Evolutionary conservation across 2,888 invertebrate genomes (phyloP), one percentile per base, ranked within the genome.

Genomic region (Drosophila vallismaia): DNA sequence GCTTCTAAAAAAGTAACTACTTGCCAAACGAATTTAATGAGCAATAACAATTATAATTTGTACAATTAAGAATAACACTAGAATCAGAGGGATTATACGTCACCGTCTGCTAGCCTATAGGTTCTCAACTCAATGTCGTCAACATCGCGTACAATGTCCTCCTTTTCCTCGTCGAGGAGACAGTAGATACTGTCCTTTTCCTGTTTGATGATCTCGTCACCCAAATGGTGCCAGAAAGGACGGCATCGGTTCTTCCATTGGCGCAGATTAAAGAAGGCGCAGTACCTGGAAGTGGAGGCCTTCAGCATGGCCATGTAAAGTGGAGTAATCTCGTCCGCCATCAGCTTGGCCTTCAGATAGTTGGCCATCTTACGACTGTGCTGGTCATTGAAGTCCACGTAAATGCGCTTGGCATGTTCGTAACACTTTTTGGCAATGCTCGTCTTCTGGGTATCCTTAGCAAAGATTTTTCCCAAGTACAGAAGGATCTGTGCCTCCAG

Each of bases 271-370:
- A 73, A 79, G 53, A 89, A 83, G 38, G 82, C 79, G 46, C 89
- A 89, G 44, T 80, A 87, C 0, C 60, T 71, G 0, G 55, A 45
- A 0, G 51, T 55, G 0, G 79, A 76, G 0, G 74, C 64, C 71
- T 89, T 89, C 0, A 89, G 51, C 78, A 90, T 79, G 56, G 87
- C 86, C 75, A 89, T 87, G 7, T 89, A 88, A 3, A 83, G 69
- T 0, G 89, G 89, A 0, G 87, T 83, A 3, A 90, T 88, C 46
- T 88, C 83, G 29, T 89, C 78, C 3, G 88, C 84, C 67, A 88
- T 73, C 0, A 89, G 62, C 14, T 90, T 89, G 38, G 89, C 89
- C 83, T 88, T 77, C 8, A 89, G 46, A 7, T 87, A 89, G 40
- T 79, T 76, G 4, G 81, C 70, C 40, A 82, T 89, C 60, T 79